Base-by-base conservation (phyloP, 2,888 invertebrate genomes). In the Bellardia pandia region DNA sequence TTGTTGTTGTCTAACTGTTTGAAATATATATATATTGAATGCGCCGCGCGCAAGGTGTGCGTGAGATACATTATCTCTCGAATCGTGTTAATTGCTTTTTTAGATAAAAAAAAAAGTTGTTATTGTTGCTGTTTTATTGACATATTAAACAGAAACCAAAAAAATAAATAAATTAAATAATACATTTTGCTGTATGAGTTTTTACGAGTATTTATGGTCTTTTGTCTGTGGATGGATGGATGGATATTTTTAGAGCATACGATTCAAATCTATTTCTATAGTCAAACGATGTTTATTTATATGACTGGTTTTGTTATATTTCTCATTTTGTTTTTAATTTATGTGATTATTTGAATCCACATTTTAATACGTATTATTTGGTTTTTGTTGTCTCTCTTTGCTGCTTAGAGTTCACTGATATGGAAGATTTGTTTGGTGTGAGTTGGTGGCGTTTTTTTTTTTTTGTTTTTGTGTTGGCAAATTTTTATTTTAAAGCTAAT, bases 31-130 rank as follows among this genome's bases (percentile, higher is more conserved):
- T 23, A 77, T 68, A 77, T 45, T 66, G 68, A 85, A 62, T 75
- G 68, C 66, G 64, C 30, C 23, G 74, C 40, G 66, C 33, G 69
- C 74, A 82, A 75, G 53, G 78, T 83, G 79, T 72, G 76, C 51
- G 71, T 71, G 40, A 42, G 56, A 60, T 75, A 74, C 14, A 79
- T 83, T 74, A 83, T 79, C 75, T 86, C 58, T 71, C 58, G 68
- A 75, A 75, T 82, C 56, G 53, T 78, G 69, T 82, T 86, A 69
- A 74, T 78, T 79, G 86, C 68, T 78, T 86, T 78, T 74, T 56
- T 79, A 74, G 74, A 82, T 75, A 78, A 42, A 69, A 62, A 8
- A n/a, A n/a, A 23, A 23, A 23, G 5, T 42, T 76, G 75, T 40
- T 83, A 40, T 64, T 62, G 71, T 60, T 69, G 23, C n/a, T 74